Evolutionary conservation across 2,888 invertebrate species (phyloP).

Genomic region (Diplolepis rosae): DNA sequence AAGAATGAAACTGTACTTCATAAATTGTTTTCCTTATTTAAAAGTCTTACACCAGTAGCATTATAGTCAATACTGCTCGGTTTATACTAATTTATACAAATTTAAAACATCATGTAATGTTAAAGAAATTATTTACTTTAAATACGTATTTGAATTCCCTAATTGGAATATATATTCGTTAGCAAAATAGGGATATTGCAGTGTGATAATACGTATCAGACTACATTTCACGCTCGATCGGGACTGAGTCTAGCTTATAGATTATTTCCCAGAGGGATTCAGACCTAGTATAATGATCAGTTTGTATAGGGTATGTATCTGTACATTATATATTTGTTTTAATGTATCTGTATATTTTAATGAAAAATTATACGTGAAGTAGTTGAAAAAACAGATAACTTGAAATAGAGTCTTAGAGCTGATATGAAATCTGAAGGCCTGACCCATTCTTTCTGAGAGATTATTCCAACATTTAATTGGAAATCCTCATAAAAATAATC

Average conservation of each 20-base stretch:
- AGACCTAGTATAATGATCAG: constrained; percentile 66
- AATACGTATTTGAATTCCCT: constrained; percentile 9
- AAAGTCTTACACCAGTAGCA: too few relatives aligned
- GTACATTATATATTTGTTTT: constrained; percentile 52
- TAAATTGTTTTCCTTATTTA: too few relatives aligned
- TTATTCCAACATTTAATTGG: too few relatives aligned
- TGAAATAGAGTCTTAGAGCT: too few relatives aligned
- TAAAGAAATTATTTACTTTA: neutral
- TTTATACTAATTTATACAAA: too few relatives aligned
- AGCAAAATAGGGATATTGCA: constrained; percentile 24
- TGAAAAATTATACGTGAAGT: constrained; percentile 51
- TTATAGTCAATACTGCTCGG: too few relatives aligned
- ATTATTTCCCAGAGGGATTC: constrained; percentile 72
- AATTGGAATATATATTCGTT: constrained; percentile 19
- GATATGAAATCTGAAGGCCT: too few relatives aligned
- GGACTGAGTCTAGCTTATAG: constrained; percentile 60
- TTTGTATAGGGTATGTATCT: constrained; percentile 58
- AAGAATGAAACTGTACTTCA: too few relatives aligned
- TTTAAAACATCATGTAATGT: neutral
- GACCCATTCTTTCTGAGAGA: too few relatives aligned
- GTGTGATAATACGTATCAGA: constrained; percentile 64
- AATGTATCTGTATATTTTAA: constrained; percentile 64
- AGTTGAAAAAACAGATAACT: constrained; percentile 48
- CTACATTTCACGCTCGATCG: constrained; percentile 72
- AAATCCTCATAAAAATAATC: too few relatives aligned